Conservation (phyloP, 2,888 invertebrate species). For the Arrhopalites spinosus region DNA sequence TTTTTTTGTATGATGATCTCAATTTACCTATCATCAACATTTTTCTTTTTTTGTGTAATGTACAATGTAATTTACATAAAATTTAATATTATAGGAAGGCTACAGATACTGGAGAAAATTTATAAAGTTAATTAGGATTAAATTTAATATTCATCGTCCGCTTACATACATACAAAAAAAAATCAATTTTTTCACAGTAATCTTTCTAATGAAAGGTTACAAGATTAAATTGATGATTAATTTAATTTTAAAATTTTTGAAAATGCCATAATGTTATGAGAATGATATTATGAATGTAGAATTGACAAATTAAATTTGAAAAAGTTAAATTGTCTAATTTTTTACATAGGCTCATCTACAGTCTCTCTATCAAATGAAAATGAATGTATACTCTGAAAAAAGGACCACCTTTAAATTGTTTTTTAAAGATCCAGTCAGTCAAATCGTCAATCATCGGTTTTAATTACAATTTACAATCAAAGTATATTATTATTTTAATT, state of each 20-base stretch:
- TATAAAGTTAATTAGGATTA: neutral
- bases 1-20: conserved; percentile 42
- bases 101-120: neutral
- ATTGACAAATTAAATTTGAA: neutral
- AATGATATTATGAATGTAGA: neutral
- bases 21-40: conserved; percentile 21
- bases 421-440: neutral
- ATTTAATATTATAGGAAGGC: neutral
- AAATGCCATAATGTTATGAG: neutral
- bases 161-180: neutral
- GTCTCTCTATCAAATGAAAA: conserved; percentile 1
- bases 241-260: too few species aligned
- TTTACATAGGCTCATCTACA: neutral
- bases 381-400: conserved; percentile 2
- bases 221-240: too few species aligned
- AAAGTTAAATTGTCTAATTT: neutral
- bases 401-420: conserved; percentile 1
- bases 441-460: neutral
- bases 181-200: neutral
- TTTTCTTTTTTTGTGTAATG: neutral
- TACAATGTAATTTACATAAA: neutral
- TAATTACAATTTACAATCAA: neutral
- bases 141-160: neutral
- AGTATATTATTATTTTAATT: neutral
- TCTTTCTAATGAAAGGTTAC: neutral